These are phyloP conservation scores for Phymatocera aterrima DNA, from an alignment of 2,888 invertebrate species.

Conservation along the genomic window DNA sequence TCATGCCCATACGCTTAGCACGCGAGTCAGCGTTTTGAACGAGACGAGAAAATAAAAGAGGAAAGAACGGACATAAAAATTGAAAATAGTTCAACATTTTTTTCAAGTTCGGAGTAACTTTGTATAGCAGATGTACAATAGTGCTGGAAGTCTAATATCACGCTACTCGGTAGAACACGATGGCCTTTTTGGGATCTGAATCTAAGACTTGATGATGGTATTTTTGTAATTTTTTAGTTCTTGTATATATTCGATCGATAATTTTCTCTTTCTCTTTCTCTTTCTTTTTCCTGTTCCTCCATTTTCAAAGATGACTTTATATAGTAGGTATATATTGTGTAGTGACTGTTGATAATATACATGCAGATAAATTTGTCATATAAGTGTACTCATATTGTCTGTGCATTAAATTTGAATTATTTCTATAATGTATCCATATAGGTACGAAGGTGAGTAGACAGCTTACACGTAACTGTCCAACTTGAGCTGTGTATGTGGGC, in stretches of 20 bases:
- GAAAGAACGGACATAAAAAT: neutral
- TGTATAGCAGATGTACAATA: constrained; percentile 5
- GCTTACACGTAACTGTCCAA: no score
- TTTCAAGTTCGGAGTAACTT: constrained; percentile 34
- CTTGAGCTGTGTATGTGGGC: no score
- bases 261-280: neutral
- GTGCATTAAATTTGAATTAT: neutral
- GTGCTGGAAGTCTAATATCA: constrained; percentile 21
- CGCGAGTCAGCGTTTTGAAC: constrained; percentile 44
- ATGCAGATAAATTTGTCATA: constrained; percentile 17
- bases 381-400: neutral
- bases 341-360: constrained; percentile 12
- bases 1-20: constrained; percentile 45
- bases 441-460: no score
- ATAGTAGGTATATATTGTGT: constrained; percentile 20
- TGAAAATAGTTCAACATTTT: neutral
- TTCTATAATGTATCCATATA: neutral
- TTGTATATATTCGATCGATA: neutral
- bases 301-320: neutral
- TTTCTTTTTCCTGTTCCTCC: no score
- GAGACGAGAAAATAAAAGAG: neutral
- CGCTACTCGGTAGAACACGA: constrained; percentile 34
- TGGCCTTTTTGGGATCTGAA: constrained; percentile 42
- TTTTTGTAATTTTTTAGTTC: constrained; percentile 42
- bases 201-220: constrained; percentile 38